Evolutionary conservation across 2,888 invertebrate genomes (phyloP).

Genomic region (Macrosiphum euphorbiae): DNA sequence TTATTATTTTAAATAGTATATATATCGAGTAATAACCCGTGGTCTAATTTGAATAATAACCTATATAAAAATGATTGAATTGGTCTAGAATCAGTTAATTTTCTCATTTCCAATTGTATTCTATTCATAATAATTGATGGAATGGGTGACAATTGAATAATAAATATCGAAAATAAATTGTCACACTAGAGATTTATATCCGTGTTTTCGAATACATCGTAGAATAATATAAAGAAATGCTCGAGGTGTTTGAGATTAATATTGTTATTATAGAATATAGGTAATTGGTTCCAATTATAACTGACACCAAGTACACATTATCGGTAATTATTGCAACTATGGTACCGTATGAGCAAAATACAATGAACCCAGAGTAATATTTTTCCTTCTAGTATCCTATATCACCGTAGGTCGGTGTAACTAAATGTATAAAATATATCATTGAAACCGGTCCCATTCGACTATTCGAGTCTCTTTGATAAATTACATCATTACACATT

Average conservation of each 20-base stretch:
- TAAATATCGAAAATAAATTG: not conserved
- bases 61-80: not conserved
- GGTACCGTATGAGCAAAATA: not conserved
- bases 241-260: not conserved
- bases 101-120: not conserved
- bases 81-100: not conserved
- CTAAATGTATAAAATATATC: conserved; percentile 1
- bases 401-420: not conserved
- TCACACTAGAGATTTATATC: not conserved
- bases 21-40: not conserved
- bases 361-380: not conserved
- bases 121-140: not conserved
- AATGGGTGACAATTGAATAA: not conserved
- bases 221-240: not conserved
- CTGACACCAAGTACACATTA: not conserved
- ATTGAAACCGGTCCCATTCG: conserved; percentile 38
- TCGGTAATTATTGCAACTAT: not conserved
- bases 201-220: not conserved
- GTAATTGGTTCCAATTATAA: conserved; percentile 8
- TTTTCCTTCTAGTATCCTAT: not conserved
- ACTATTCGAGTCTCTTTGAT: conserved; percentile 7
- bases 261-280: not conserved
- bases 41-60: not conserved
- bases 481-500: conserved; percentile 19
- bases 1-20: not conserved